Evolutionary conservation across 2,797 vertebrate genomes (phyloP).

Genomic region (Todus mexicanus): DNA sequence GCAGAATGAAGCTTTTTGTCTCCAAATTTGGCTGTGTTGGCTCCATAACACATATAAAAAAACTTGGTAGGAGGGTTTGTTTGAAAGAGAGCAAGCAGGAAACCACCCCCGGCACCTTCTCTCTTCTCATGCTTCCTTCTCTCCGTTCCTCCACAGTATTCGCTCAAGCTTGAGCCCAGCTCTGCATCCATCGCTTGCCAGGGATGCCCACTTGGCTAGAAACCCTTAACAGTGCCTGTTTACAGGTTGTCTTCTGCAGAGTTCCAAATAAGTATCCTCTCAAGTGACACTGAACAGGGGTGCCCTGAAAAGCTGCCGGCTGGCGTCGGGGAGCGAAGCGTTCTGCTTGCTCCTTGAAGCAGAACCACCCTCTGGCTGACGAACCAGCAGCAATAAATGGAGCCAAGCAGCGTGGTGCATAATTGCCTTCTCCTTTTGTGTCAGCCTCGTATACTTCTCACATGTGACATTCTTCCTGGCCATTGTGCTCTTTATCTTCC

Average conservation of each 20-base stretch:
- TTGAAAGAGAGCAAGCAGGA: background rate
- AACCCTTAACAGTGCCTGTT: background rate
- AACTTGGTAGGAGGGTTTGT: background rate
- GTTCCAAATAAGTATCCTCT: background rate
- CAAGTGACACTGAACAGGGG: background rate
- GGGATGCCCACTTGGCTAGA: background rate
- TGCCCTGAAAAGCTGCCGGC: background rate
- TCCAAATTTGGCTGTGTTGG: background rate
- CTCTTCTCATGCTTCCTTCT: background rate
- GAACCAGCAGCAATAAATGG: background rate
- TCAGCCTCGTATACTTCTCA: background rate
- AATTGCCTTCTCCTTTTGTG: conserved; percentile 43
- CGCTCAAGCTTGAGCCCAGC: background rate
- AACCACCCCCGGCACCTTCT: background rate
- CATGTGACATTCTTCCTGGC: conserved; percentile 30
- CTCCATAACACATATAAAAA: background rate
- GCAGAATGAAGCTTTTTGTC: background rate
- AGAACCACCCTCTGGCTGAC: conserved; percentile 9
- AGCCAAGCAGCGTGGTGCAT: background rate
- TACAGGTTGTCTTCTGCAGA: background rate
- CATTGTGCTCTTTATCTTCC: conserved; percentile 15
- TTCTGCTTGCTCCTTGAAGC: conserved; percentile 28
- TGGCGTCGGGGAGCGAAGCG: background rate
- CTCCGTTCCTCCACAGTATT: background rate
- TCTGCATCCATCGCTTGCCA: background rate